Evolutionary conservation across 1,140 invertebrate species (phyloP).

Genomic region (Drosophila pectinifera): DNA sequence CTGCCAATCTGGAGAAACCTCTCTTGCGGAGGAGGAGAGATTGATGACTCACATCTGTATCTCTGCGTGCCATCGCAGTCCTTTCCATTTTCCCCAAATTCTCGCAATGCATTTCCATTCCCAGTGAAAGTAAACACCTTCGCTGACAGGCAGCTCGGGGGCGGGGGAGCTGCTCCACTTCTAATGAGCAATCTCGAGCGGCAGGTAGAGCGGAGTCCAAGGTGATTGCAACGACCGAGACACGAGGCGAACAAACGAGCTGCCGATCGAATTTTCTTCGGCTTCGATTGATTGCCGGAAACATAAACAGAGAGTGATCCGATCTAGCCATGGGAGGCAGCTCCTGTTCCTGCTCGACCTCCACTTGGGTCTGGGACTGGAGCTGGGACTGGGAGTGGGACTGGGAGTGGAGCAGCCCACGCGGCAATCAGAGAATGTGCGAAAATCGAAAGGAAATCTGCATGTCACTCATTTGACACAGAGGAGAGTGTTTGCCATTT

Average conservation of each 20-base stretch:
- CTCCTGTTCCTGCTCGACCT: conserved; percentile 47
- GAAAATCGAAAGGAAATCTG: conserved; percentile 80
- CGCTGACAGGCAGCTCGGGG: too few species aligned
- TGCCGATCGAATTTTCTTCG: conserved; percentile 49
- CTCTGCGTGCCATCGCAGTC: too few species aligned
- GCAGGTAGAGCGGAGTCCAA: too few species aligned
- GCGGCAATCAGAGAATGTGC: conserved; percentile 73
- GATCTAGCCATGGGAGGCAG: conserved; percentile 19
- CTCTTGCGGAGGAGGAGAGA: background rate
- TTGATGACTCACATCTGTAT: too few species aligned
- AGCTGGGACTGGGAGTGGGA: conserved; percentile 10
- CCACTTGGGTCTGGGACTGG: conserved; percentile 26
- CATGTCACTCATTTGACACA: conserved; percentile 75
- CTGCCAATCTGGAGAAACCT: conserved; percentile 30
- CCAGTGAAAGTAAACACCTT: too few species aligned
- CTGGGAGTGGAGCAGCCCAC: conserved; percentile 30
- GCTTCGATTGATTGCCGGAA: conserved; percentile 77
- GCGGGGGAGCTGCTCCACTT: conserved; percentile 41
- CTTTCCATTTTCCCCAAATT: too few species aligned
- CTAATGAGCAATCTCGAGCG: too few species aligned
- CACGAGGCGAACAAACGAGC: conserved; percentile 45
- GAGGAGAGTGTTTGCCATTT: conserved; percentile 39
- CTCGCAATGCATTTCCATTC: too few species aligned
- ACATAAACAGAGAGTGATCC: conserved; percentile 62
- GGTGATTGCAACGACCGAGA: conserved; percentile 59